Evolutionary conservation across 2,888 invertebrate genomes (phyloP), one percentile per base, ranked within the genome.

Genomic region (Torymus tubicola): DNA sequence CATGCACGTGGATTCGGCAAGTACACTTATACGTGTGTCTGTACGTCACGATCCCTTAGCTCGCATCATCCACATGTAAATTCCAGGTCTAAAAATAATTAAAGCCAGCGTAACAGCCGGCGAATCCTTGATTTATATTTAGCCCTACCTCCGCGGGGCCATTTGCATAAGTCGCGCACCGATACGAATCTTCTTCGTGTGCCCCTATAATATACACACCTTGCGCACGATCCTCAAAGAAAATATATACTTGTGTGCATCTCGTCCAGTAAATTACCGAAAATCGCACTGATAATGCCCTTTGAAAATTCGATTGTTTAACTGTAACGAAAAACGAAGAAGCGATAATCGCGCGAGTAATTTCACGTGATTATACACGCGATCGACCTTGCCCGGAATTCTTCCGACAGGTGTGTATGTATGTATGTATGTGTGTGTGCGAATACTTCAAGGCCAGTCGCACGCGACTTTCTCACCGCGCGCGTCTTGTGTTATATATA

Each of bases 61-160:
- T 14, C 21, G 12, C 42, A n/a, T 18, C 11, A 50, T 58, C 52
- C 24, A 24, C 67, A 52, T 67, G 67, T 21, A 67, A 75, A 75
- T 67, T 21, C 3, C 31, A 2, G 10, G 58, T 61, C 75, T 55
- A 68, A 75, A 75, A 75, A 75, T 75, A 75, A 75, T 31, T 16
- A 31, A 13, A 58, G 2, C 61, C 31, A 31, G 14, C 31, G 60
- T 52, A 14, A n/a, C 55, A 72, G 13, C 63, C 24, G 31, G 50
- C 16, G 58, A 60, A 74, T 61, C 75, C 75, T 75, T 75, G 75
- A 75, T 75, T 75, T 75, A 75, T 75, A 75, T 75, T 68, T 75
- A 61, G 60, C 16, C 11, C 0, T 13, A n/a, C n/a, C n/a, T n/a
- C n/a, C 24, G 12, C 14, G 5, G 0, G 2, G n/a, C 16, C 3